A percentile compares a stretch with the other conserved stretches of the same genome.
Conservation (phyloP, 2,113 vertebrate species). For the Patagioenas fasciata region DNA sequence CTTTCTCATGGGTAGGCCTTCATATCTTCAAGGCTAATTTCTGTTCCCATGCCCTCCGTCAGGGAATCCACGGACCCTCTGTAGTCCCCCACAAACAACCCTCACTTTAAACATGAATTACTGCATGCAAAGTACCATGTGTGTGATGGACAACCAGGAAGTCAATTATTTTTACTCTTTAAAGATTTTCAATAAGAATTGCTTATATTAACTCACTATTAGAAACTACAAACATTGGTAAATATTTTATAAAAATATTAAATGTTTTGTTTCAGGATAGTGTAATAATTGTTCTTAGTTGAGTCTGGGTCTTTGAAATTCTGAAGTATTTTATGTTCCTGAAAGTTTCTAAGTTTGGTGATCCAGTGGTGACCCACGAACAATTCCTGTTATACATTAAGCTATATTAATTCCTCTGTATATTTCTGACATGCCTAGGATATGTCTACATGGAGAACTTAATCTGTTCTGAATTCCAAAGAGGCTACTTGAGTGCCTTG, state of each 20-base stretch:
- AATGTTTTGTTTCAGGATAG: neutral
- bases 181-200: neutral
- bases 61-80: too few relatives aligned
- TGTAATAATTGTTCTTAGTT: neutral
- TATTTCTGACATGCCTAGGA: neutral
- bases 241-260: neutral
- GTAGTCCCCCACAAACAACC: too few relatives aligned
- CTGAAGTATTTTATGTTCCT: neutral
- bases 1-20: too few relatives aligned
- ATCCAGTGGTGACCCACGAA: neutral
- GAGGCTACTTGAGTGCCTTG: neutral
- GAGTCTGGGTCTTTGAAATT: neutral
- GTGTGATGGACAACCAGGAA: neutral
- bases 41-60: too few relatives aligned
- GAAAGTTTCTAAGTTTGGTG: neutral
- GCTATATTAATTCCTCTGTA: neutral
- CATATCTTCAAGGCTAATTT: too few relatives aligned
- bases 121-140: neutral
- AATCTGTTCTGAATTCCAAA: neutral
- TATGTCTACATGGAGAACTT: neutral
- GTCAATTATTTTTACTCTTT: neutral
- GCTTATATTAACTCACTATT: neutral
- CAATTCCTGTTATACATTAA: neutral
- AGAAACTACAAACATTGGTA: neutral
- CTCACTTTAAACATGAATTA: neutral